Percentiles rank a stretch among this genome's conserved stretches.
Conservation (phyloP, 2,888 invertebrate genomes). For the Chouioia cunea region DNA sequence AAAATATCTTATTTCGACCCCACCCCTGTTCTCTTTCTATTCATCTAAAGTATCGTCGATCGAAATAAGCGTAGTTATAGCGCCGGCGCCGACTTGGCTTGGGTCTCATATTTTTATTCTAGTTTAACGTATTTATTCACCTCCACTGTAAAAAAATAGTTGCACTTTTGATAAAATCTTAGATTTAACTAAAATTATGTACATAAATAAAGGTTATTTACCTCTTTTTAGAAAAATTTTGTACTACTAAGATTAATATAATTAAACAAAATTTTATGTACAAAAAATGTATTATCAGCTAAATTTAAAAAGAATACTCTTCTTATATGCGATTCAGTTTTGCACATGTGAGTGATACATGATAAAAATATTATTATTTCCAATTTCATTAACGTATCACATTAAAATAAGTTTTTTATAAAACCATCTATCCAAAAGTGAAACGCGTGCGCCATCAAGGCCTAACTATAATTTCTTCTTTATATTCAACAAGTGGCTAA, state of each 20-base stretch:
- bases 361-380: background rate
- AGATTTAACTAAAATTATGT: background rate
- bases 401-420: background rate
- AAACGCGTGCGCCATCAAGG: background rate
- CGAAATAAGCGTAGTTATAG: background rate
- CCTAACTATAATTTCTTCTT: background rate
- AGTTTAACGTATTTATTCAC: background rate
- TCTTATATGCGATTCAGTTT: background rate
- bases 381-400: background rate
- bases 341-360: background rate
- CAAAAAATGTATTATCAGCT: background rate
- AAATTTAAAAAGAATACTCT: background rate
- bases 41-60: background rate
- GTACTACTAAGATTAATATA: too few relatives aligned
- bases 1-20: too few relatives aligned
- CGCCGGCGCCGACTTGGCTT: constrained; percentile 2
- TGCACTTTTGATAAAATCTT: background rate
- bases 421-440: too few relatives aligned
- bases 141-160: background rate
- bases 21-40: too few relatives aligned
- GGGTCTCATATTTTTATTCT: background rate
- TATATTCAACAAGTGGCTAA: background rate
- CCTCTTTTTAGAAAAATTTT: background rate
- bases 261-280: background rate
- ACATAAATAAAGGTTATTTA: background rate